phyloP scores from a whole-genome alignment of 2,888 invertebrate genomes.

The Cordilura impudica region DNA sequence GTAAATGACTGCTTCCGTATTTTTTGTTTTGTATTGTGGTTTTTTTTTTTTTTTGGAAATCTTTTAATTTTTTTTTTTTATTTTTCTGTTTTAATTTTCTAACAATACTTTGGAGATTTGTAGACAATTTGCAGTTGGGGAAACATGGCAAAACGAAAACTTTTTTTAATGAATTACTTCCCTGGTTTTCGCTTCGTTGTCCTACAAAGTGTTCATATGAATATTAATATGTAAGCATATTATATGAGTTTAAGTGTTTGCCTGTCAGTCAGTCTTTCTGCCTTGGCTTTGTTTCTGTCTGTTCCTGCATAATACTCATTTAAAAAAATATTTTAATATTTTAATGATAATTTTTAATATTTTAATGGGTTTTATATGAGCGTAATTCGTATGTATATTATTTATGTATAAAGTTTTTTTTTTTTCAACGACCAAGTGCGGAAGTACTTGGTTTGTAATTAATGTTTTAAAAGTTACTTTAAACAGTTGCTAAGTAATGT shows the following conservation, averaged over 20 bases:
- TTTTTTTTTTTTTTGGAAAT: slow-evolving; percentile 16
- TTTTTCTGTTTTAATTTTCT: slow-evolving; percentile 46
- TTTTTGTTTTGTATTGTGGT: not conserved
- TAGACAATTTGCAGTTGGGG: slow-evolving; percentile 42
- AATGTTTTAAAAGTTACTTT: too few species aligned
- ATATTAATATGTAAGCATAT: slow-evolving; percentile 30
- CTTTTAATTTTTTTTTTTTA: slow-evolving; percentile 32
- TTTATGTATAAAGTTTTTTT: not conserved
- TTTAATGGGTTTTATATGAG: slow-evolving; percentile 45
- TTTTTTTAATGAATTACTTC: slow-evolving; percentile 57
- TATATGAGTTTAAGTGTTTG: slow-evolving; percentile 28
- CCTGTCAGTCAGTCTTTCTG: not conserved
- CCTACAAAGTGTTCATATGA: slow-evolving; percentile 47
- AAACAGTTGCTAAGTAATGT: too few species aligned
- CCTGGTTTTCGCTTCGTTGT: slow-evolving; percentile 41
- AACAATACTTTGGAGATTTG: slow-evolving; percentile 42
- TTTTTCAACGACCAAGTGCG: too few species aligned
- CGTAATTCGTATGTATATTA: not conserved
- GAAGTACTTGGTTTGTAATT: too few species aligned
- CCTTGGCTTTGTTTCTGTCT: slow-evolving; percentile 1
- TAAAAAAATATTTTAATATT: slow-evolving; percentile 29
- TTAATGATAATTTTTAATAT: slow-evolving; percentile 58
- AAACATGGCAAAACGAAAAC: slow-evolving; percentile 30
- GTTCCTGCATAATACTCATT: slow-evolving; percentile 20
- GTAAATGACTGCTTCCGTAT: slow-evolving; percentile 63